Conservation (phyloP, 2,113 vertebrate genomes). For the Ptilonorhynchus violaceus region DNA sequence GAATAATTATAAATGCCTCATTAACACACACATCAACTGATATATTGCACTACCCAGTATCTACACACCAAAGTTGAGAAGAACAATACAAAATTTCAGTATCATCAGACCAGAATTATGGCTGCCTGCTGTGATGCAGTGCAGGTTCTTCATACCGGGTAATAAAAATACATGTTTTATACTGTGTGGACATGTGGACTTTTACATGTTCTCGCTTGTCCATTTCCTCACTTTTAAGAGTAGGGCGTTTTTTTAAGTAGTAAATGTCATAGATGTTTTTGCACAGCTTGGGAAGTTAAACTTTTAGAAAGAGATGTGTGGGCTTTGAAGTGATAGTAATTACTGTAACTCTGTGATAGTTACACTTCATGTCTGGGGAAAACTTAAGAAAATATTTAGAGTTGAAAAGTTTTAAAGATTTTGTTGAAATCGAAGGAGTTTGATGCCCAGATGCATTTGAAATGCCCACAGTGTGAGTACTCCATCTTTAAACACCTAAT, state of each 20-base stretch:
- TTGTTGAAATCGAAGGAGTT: neutral
- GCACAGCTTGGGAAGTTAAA: neutral
- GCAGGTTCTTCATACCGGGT: neutral
- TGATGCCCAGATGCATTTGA: neutral
- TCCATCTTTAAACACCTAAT: neutral
- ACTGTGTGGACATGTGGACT: neutral
- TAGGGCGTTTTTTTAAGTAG: fast-evolving
- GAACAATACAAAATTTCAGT: neutral
- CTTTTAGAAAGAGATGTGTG: neutral
- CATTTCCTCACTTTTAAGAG: neutral
- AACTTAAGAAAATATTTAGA: neutral
- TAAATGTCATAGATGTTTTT: neutral
- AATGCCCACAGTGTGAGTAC: neutral
- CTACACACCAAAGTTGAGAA: neutral
- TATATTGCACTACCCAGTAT: neutral
- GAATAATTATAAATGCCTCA: neutral
- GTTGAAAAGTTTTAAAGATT: neutral
- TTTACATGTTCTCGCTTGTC: neutral
- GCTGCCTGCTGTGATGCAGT: neutral
- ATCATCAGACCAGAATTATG: neutral
- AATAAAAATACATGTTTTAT: neutral
- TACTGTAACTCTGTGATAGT: neutral
- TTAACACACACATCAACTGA: neutral
- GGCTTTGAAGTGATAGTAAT: neutral
- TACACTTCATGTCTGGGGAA: neutral